phyloP scores from a whole-genome alignment of 1,140 invertebrate species.

The Psilanteris sp. region DNA sequence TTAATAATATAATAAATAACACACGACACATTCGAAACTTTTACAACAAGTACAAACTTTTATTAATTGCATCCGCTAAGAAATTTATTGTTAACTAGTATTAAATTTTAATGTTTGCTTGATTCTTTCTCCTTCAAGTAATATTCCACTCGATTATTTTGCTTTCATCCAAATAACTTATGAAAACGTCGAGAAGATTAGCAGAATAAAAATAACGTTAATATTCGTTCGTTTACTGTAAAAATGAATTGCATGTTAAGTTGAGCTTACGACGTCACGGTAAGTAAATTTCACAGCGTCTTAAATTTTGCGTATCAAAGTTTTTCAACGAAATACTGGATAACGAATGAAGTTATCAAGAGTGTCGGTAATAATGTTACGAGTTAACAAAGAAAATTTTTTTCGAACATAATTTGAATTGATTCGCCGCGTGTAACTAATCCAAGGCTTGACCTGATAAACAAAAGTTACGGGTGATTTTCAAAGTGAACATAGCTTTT shows the following conservation, averaged over 20 bases:
- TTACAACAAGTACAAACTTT: no score
- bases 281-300: constrained; percentile 10
- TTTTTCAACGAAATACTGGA: constrained; percentile 20
- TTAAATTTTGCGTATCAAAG: constrained; percentile 22
- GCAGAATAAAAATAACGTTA: not conserved
- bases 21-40: no score
- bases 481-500: constrained; percentile 50
- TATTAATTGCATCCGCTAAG: no score
- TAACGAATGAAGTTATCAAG: constrained; percentile 28
- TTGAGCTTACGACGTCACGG: constrained; percentile 3
- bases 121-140: no score
- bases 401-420: constrained; percentile 26
- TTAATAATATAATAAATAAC: no score
- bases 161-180: no score
- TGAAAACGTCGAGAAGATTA: no score
- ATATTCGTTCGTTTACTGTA: not conserved
- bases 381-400: constrained; percentile 32
- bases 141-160: no score
- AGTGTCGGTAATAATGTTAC: constrained; percentile 33
- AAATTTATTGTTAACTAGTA: no score
- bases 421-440: constrained; percentile 44
- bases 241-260: constrained; percentile 7
- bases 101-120: no score
- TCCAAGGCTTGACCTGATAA: constrained; percentile 23
- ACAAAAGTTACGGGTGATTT: constrained; percentile 46